These are phyloP conservation scores for Drosophila equinoxialis DNA, from an alignment of 1,140 invertebrate genomes.

Conservation along the genomic window DNA sequence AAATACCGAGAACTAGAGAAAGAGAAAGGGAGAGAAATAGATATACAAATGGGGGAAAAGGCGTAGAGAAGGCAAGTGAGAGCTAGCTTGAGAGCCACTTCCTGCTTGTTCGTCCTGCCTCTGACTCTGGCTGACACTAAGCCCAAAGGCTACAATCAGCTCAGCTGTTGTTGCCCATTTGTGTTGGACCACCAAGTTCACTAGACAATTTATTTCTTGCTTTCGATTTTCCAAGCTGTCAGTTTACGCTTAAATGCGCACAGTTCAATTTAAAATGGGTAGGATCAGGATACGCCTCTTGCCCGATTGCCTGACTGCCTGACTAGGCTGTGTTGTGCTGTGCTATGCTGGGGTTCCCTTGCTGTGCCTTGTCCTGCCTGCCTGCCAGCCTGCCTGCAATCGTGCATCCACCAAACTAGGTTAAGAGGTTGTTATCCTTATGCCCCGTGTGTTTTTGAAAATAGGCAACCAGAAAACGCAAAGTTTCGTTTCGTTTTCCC, in stretches of 20 bases:
- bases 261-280: constrained; percentile 81
- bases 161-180: constrained; percentile 60
- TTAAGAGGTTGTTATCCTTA: constrained; percentile 82
- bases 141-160: constrained; percentile 76
- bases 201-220: constrained; percentile 81
- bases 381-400: constrained; percentile 41
- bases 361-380: constrained; percentile 14
- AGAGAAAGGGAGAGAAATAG: constrained; percentile 9
- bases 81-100: constrained; percentile 48
- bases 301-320: background rate
- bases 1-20: background rate
- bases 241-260: constrained; percentile 81
- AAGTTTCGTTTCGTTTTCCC: constrained; percentile 28
- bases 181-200: constrained; percentile 74
- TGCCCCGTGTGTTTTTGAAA: constrained; percentile 76
- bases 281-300: constrained; percentile 47
- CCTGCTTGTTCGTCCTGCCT: constrained; percentile 46
- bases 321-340: too few species aligned
- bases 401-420: constrained; percentile 64
- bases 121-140: constrained; percentile 64
- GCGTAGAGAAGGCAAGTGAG: background rate
- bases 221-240: constrained; percentile 81
- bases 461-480: constrained; percentile 63
- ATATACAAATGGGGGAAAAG: background rate
- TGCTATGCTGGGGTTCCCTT: too few species aligned